Evolutionary conservation across 2,797 vertebrate species (phyloP).

Genomic region (Coluber constrictor): DNA sequence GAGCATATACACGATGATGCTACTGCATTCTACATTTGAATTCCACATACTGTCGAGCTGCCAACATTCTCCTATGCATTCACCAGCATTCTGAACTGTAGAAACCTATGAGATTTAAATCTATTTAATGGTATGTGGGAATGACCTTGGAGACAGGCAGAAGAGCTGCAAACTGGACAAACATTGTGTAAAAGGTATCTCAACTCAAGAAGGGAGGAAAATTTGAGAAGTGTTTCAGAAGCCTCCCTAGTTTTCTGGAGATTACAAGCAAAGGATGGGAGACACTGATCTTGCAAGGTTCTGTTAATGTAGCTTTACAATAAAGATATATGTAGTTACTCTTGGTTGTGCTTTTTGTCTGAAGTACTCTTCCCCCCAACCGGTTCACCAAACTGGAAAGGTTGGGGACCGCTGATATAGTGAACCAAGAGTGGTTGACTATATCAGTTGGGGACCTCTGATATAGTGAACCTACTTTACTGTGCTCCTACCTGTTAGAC

Average conservation of each 20-base stretch:
- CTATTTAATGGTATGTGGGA: not conserved
- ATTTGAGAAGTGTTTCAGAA: not conserved
- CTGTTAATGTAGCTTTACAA: not conserved
- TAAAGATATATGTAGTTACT: not conserved
- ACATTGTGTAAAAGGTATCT: not conserved
- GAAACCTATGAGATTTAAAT: not conserved
- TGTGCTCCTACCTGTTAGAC: not conserved
- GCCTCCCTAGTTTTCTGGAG: not conserved
- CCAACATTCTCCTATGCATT: not conserved
- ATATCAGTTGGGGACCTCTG: not conserved
- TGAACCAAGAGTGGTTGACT: rapidly evolving
- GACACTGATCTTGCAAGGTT: not conserved
- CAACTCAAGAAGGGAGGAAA: not conserved
- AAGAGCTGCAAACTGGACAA: not conserved
- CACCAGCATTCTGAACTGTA: not conserved
- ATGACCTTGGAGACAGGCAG: not conserved
- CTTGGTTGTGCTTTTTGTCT: not conserved
- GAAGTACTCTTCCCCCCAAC: not conserved
- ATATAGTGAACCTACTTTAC: not conserved
- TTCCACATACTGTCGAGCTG: not conserved
- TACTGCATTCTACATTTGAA: not conserved
- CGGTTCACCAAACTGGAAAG: not conserved
- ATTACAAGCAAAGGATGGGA: not conserved
- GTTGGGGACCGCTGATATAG: not conserved
- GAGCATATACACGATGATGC: not conserved